Percentiles rank a stretch among this genome's conserved stretches.
These are phyloP conservation scores for Otis tarda DNA, from an alignment of 2,113 vertebrate species.

Conservation along the genomic window DNA sequence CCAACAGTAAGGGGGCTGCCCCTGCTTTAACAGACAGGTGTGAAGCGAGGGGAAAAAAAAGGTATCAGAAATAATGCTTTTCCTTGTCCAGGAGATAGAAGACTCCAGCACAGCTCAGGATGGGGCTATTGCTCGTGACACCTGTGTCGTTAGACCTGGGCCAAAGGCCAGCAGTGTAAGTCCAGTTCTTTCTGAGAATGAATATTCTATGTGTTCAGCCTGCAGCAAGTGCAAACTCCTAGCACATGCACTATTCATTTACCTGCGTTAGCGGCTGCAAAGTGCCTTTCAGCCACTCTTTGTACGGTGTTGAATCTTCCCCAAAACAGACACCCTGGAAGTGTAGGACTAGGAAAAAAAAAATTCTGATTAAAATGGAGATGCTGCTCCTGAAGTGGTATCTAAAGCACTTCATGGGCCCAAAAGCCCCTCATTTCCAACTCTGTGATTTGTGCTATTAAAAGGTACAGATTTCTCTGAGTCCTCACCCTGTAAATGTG, in stretches of 20 bases:
- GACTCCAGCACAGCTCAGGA: background rate
- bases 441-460: background rate
- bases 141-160: conserved; percentile 40
- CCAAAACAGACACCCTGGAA: background rate
- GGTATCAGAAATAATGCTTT: background rate
- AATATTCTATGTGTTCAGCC: background rate
- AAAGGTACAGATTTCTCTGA: background rate
- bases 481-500: background rate
- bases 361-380: background rate
- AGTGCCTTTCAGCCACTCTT: background rate
- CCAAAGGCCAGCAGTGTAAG: conserved; percentile 50
- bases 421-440: background rate
- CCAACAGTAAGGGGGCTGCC: background rate
- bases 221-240: background rate
- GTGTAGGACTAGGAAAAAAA: background rate
- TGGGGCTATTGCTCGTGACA: background rate
- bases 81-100: conserved; percentile 42
- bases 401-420: background rate
- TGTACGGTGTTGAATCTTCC: background rate
- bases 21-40: background rate
- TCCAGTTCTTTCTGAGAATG: background rate
- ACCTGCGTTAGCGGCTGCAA: background rate
- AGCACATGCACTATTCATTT: background rate
- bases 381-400: background rate
- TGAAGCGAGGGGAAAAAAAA: background rate